phyloP scores from a whole-genome alignment of 2,797 vertebrate genomes.

The Tarsius wallacei region DNA sequence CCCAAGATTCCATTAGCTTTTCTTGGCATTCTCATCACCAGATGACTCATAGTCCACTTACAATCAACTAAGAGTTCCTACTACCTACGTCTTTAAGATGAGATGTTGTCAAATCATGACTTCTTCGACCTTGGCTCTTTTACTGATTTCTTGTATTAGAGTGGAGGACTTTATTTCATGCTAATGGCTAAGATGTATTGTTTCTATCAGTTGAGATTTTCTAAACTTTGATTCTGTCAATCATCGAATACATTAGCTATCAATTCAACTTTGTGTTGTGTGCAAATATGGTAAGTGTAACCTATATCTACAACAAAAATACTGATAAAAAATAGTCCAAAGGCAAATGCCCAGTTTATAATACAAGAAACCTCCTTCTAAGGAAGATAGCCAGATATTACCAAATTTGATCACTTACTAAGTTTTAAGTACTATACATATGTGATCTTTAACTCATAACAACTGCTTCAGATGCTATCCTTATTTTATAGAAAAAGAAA shows the following conservation, averaged over 20 bases:
- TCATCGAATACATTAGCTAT: constrained; percentile 24
- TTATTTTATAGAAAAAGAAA: neutral
- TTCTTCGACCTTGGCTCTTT: constrained; percentile 75
- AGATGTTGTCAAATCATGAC: constrained; percentile 77
- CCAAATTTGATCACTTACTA: neutral
- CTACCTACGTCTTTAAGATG: constrained; percentile 73
- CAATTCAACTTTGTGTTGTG: neutral
- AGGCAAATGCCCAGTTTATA: neutral
- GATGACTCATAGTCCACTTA: constrained; percentile 83
- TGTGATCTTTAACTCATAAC: neutral
- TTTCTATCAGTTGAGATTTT: constrained; percentile 60
- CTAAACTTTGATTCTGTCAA: constrained; percentile 54
- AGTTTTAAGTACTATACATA: neutral
- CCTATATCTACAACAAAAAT: neutral
- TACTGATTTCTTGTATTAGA: constrained; percentile 27
- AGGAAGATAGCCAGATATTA: neutral
- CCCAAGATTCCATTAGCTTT: constrained; percentile 82
- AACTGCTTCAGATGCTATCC: neutral
- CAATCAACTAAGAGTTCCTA: constrained; percentile 71
- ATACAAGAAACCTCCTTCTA: neutral
- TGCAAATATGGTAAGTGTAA: constrained; percentile 20
- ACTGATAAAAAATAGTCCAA: neutral
- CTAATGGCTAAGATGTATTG: neutral
- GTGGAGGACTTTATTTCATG: constrained; percentile 15
- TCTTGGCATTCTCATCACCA: constrained; percentile 78